phyloP scores from a whole-genome alignment of 2,113 vertebrate species.

The Cettia cetti region DNA sequence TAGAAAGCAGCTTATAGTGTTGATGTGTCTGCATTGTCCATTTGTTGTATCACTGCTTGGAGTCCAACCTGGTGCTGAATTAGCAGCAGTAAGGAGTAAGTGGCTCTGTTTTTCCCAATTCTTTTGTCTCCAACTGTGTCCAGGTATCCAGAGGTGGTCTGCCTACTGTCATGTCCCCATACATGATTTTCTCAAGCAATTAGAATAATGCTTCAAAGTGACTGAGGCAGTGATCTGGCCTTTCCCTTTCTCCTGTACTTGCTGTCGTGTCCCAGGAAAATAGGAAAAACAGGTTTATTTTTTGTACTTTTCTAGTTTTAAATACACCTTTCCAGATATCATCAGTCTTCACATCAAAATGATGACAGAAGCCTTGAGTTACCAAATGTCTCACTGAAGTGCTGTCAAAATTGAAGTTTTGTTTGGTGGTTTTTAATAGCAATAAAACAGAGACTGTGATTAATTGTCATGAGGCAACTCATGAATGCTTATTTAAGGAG shows the following conservation, averaged over 20 bases:
- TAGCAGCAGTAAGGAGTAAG: neutral
- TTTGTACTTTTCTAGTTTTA: neutral
- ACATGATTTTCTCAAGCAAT: neutral
- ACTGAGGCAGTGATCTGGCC: neutral
- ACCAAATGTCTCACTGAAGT: neutral
- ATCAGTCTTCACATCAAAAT: neutral
- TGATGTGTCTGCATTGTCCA: neutral
- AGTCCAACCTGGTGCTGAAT: neutral
- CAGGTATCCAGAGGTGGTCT: neutral
- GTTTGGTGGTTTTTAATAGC: neutral
- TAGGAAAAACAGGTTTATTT: neutral
- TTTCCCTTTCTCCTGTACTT: neutral
- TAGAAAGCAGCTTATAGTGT: neutral
- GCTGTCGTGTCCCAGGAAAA: neutral
- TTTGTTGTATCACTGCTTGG: neutral
- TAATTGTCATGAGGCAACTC: accelerated
- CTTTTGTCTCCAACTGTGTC: neutral
- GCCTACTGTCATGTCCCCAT: accelerated
- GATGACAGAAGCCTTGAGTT: neutral
- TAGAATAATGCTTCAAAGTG: neutral
- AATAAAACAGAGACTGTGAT: neutral
- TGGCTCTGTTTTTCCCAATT: neutral
- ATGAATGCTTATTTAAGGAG: neutral
- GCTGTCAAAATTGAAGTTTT: neutral
- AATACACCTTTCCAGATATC: neutral